Evolutionary conservation across 2,113 vertebrate genomes (phyloP).

Genomic region (Phalacrocorax brasilianus): DNA sequence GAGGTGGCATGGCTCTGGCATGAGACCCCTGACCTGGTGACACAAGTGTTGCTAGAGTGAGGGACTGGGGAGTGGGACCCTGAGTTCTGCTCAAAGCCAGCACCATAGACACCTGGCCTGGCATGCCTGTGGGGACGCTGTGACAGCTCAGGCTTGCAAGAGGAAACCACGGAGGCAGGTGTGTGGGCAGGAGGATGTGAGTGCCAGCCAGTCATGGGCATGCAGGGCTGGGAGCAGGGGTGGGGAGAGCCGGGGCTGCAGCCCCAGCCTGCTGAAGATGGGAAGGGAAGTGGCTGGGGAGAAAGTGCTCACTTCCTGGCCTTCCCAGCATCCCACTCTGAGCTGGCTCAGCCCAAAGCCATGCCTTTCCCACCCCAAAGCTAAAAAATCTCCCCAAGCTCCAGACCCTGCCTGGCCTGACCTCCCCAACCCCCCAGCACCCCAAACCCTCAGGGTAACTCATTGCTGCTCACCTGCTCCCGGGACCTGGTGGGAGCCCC

Average conservation of each 20-base stretch:
- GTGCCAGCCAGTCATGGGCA: not conserved
- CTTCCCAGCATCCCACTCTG: rapidly evolving
- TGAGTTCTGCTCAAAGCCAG: not conserved
- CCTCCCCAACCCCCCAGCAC: not conserved
- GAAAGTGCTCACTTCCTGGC: not conserved
- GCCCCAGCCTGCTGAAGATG: not conserved
- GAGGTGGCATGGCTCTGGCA: not conserved
- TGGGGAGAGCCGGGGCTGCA: not conserved
- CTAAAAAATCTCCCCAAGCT: not conserved
- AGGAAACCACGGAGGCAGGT: not conserved
- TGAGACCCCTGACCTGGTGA: not conserved
- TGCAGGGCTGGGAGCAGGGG: not conserved
- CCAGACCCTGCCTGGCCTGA: not conserved
- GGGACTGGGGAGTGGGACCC: not conserved
- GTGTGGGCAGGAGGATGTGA: not conserved
- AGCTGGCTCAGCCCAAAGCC: not conserved
- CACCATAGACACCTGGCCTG: rapidly evolving
- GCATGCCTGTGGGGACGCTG: rapidly evolving
- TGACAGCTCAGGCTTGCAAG: not conserved
- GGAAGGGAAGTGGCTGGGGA: not conserved
- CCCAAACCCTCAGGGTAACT: slow-evolving; percentile 37
- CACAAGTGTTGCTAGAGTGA: not conserved
- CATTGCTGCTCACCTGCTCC: not conserved
- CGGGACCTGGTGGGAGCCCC: not conserved
- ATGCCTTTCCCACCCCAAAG: not conserved